Evolutionary conservation across 2,888 invertebrate species (phyloP), one percentile per base, ranked within the genome.

Genomic region (Neocrepidodera transversa): DNA sequence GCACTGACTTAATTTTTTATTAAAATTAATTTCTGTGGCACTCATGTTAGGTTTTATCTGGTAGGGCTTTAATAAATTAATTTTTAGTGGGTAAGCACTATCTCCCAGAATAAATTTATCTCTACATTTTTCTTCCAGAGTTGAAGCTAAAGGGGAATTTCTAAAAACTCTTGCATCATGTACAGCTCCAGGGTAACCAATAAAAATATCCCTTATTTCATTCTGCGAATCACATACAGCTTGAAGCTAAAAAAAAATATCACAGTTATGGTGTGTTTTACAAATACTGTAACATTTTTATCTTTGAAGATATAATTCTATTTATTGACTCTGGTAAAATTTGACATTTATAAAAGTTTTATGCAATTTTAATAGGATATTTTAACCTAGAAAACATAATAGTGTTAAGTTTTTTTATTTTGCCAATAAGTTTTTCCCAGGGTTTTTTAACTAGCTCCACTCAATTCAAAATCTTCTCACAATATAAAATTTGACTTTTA

Each of bases 91-190:
- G 51, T 62, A 62, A n/a, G 49, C 62, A 50, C 54, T 58, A 17
- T 59, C 55, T 28, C 45, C 62, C 13, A 58, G 36, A 20, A 59
- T 43, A 45, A 48, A 30, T 3, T 59, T 43, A 14, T 45, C 28
- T 11, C 56, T 43, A 56, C 62, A 62, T 45, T 55, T 58, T 40
- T 59, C n/a, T 10, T n/a, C 7, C 10, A 62, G 28, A 6, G 35
- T 28, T 49, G 8, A n/a, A 7, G 30, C 28, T 30, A 62, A 43
- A 7, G 59, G 55, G 10, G 62, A 60, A 11, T 36, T 61, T 16
- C 48, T 20, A 48, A 63, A 67, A n/a, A 62, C 64, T n/a, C 62
- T 50, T 10, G 42, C 48, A 40, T 62, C 60, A 42, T 67, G 63
- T 7, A 67, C 64, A 16, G 62, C 64, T 8, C 67, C 63, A 13